Evolutionary conservation across 1,140 invertebrate species (phyloP), one percentile per base, ranked within the genome.

Genomic region (Aphelenchoides besseyi): DNA sequence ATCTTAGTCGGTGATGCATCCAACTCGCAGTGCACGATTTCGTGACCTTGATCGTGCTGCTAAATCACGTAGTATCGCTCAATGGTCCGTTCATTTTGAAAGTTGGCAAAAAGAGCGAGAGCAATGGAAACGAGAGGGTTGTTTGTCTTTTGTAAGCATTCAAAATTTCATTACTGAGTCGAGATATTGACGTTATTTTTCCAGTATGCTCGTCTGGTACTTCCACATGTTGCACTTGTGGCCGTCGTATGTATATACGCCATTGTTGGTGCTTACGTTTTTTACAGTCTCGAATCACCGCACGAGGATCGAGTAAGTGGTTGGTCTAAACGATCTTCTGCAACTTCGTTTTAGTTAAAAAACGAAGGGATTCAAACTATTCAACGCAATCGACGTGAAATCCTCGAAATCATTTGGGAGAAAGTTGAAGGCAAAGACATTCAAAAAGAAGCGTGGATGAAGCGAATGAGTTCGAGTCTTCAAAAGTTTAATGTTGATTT

Each of bases 161-260:
- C 41, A 48, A 23, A 12, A 48, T 48, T 48, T 23, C 41, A 16
- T 48, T 48, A 16, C 41, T 48, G n/a, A n/a, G n/a, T n/a, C n/a
- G n/a, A n/a, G n/a, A n/a, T n/a, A n/a, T n/a, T n/a, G n/a, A n/a
- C 41, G 12, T 48, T 12, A 26, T 66, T 28, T 33, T 35, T 76
- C 30, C 59, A 81, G 79, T 83, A 84, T 68, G 74, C 72, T 33
- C 80, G 82, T 32, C 79, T 83, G 57, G 71, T 82, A 23, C 68
- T 83, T 33, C 81, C 89, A 2, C 88, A 89, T 74, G 92, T 98
- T 61, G 95, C 94, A 54, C 92, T 98, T 5, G 94, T 94, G 37
- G 92, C 91, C 0, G 87, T 97, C 1, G 93, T 98, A 18, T 92
- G 97, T 0, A 90, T 92, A 41, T 98, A 97, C 84, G 92, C 95